Evolutionary conservation across 1,140 invertebrate species (phyloP).

Genomic region (Hyles vespertilio): DNA sequence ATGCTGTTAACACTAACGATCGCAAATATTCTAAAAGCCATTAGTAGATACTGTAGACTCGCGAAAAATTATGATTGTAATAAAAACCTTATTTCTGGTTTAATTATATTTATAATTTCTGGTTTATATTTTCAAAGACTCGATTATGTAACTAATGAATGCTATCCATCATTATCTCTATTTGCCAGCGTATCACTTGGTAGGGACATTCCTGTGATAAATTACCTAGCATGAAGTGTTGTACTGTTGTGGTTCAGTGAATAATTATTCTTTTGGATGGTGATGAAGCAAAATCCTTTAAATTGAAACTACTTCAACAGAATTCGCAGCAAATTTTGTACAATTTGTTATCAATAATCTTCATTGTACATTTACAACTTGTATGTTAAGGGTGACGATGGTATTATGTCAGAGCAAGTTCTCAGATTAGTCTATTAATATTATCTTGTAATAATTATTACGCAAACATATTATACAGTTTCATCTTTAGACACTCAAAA

Average conservation of each 20-base stretch:
- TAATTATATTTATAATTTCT: constrained; percentile 73
- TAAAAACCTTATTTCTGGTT: neutral
- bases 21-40: too few relatives aligned
- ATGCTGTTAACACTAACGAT: too few relatives aligned
- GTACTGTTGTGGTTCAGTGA: neutral
- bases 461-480: neutral
- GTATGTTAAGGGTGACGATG: too few relatives aligned
- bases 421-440: neutral
- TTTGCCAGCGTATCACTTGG: constrained; percentile 18
- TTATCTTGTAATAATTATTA: neutral
- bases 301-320: too few relatives aligned
- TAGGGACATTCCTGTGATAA: constrained; percentile 19
- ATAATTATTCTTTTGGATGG: neutral
- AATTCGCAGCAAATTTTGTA: too few relatives aligned
- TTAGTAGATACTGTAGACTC: too few relatives aligned
- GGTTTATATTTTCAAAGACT: neutral
- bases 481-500: neutral
- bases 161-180: constrained; percentile 21
- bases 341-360: too few relatives aligned
- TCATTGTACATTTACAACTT: too few relatives aligned
- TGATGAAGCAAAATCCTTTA: neutral
- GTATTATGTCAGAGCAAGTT: too few relatives aligned
- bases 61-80: neutral
- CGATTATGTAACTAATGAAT: constrained; percentile 12
- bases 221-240: constrained; percentile 11